Evolutionary conservation across 1,140 invertebrate species (phyloP), one percentile per base, ranked within the genome.

Genomic region (Anadara kagoshimensis): DNA sequence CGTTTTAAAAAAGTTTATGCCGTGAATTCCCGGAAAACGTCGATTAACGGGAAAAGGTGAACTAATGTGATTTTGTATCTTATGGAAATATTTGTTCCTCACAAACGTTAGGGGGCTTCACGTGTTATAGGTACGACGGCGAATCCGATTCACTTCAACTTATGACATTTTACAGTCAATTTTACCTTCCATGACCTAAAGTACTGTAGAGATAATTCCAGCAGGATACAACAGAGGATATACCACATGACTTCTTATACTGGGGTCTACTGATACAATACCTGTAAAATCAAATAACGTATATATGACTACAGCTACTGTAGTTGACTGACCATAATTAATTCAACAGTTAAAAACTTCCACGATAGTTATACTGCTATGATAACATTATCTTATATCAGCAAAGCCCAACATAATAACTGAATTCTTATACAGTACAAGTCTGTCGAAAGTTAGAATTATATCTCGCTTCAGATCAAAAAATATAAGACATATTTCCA

Each of bases 161-260:
- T 36, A 36, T 36, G 29, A 2, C 29, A 36, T 36, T 36, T 36
- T 36, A 36, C 7, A 3, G 14, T 24, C 10, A 26, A 24, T 20
- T 20, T 69, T 76, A 87, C 85, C 75, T 86, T 62, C 87, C 87
- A 80, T 83, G 75, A 36, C 87, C 87, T 5, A 88, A 69, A 1
- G 77, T 82, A 62, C 81, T 85, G 69, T 84, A 88, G 11, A 88
- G 71, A 62, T 83, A 88, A 62, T 88, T 88, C 87, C 87, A 88
- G 65, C 87, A 88, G 4, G 87, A 88, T 0, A 87, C 85, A 10
- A 88, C 69, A 18, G 87, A 85, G 2, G 86, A 85, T 45, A 86
- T 81, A 5, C 87, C 87, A 76, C 86, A 87, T 4, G 86, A 87
- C 29, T 78, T 84, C 44, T 79, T 84, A 78, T 87, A 86, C 72